Evolutionary conservation across 2,797 vertebrate genomes (phyloP).

Genomic region (Parauchenoglanis ngamensis): DNA sequence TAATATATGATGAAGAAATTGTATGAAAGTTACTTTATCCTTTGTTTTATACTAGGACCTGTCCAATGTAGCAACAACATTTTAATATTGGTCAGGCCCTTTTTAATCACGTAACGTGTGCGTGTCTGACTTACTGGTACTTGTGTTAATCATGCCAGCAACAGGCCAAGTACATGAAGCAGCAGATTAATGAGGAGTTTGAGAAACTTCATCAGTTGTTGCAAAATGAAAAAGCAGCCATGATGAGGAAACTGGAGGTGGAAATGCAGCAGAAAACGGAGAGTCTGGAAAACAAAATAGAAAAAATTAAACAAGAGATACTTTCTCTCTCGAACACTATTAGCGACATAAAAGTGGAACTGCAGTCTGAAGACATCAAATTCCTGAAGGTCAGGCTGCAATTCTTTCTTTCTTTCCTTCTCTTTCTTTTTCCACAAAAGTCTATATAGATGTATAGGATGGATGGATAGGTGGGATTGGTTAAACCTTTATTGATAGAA

Average conservation of each 20-base stretch:
- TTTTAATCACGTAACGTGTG: not conserved
- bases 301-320: not conserved
- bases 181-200: conserved; percentile 22
- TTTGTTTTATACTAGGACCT: not conserved
- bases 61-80: not conserved
- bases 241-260: not conserved
- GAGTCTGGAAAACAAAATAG: not conserved
- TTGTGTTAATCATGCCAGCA: conserved; percentile 21
- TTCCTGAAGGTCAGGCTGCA: conserved; percentile 35
- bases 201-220: conserved; percentile 35
- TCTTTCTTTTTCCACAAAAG: not conserved
- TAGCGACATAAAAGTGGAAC: not conserved
- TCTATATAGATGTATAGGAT: too few relatives aligned
- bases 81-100: not conserved
- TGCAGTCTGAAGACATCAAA: not conserved
- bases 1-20: not conserved
- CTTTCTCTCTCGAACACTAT: not conserved
- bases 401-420: not conserved
- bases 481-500: not conserved
- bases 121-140: not conserved
- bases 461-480: too few relatives aligned
- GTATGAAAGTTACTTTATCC: not conserved
- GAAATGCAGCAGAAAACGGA: conserved; percentile 12
- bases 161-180: conserved; percentile 14
- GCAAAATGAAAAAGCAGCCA: conserved; percentile 6